Conservation (phyloP, 37 sponge, comb jelly and placozoan genomes). For the Oopsacas minuta region DNA sequence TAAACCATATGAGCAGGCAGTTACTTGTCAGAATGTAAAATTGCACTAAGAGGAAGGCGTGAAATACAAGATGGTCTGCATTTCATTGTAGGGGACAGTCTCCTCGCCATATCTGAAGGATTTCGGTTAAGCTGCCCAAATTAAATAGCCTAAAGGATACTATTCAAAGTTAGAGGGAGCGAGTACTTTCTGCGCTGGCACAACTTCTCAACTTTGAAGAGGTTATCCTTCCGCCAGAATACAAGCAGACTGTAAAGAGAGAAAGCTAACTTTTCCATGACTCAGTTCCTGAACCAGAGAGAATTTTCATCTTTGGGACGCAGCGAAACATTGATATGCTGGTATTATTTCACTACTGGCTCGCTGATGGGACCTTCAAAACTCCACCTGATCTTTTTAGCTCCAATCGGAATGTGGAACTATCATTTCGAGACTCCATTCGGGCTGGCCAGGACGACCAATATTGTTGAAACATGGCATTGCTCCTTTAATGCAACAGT, state of each 20-base stretch:
- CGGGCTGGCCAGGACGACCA: background rate
- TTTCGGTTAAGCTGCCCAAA: background rate
- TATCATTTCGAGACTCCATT: background rate
- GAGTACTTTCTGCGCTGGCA: background rate
- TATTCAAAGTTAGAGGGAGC: background rate
- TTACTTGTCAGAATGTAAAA: constrained; percentile 13
- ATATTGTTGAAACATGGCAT: background rate
- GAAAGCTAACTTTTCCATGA: background rate
- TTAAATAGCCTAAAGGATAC: background rate
- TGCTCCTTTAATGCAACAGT: background rate
- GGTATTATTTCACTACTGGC: constrained; percentile 1
- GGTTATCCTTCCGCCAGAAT: background rate
- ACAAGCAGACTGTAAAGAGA: background rate
- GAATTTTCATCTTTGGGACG: background rate
- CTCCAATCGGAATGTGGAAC: background rate
- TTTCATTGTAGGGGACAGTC: background rate
- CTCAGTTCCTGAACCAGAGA: background rate
- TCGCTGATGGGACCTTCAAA: constrained; percentile 18
- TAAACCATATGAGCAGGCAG: background rate
- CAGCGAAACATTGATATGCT: background rate
- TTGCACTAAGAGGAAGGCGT: background rate
- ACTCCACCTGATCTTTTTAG: background rate
- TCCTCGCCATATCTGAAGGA: background rate
- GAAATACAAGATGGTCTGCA: background rate
- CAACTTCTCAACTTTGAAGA: background rate